Percentiles rank a stretch among this genome's conserved stretches.
These are phyloP conservation scores for Hypomecis punctinalis DNA, from an alignment of 2,888 invertebrate species.

Conservation along the genomic window DNA sequence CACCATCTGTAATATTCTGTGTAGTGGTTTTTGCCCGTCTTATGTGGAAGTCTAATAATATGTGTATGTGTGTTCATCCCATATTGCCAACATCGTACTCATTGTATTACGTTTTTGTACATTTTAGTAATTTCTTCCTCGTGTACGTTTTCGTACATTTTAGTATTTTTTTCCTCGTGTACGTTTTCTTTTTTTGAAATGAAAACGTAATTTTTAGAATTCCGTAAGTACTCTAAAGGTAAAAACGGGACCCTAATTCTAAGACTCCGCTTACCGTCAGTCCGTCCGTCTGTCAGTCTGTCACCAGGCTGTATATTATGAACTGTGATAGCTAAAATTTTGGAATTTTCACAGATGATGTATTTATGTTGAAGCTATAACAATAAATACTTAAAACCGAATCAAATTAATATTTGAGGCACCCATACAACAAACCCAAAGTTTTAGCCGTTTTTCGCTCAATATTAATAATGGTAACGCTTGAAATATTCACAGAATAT, in stretches of 20 bases:
- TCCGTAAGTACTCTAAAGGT: too few species aligned
- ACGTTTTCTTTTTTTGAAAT: background rate
- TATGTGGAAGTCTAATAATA: conserved; percentile 24
- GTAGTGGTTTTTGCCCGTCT: conserved; percentile 20
- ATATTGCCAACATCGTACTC: conserved; percentile 11
- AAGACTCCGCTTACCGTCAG: too few species aligned
- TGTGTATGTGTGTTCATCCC: conserved; percentile 9
- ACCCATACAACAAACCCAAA: too few species aligned
- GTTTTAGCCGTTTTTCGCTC: too few species aligned
- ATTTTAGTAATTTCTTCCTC: conserved; percentile 13
- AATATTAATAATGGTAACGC: too few species aligned
- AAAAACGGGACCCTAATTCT: too few species aligned
- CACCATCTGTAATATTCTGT: conserved; percentile 6
- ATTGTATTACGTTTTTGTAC: conserved; percentile 12
- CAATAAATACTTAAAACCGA: too few species aligned
- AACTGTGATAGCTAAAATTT: too few species aligned
- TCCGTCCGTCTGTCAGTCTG: too few species aligned
- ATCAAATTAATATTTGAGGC: too few species aligned
- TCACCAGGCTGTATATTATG: too few species aligned
- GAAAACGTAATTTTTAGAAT: background rate
- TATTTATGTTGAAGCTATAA: background rate
- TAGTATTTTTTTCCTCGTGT: conserved; percentile 10
- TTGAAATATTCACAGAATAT: too few species aligned
- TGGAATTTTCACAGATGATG: background rate
- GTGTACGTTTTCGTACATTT: background rate